Evolutionary conservation across 64 coral and sea anemone genomes (phyloP), one percentile per base, ranked within the genome.

Genomic region (Montipora efflorescens): DNA sequence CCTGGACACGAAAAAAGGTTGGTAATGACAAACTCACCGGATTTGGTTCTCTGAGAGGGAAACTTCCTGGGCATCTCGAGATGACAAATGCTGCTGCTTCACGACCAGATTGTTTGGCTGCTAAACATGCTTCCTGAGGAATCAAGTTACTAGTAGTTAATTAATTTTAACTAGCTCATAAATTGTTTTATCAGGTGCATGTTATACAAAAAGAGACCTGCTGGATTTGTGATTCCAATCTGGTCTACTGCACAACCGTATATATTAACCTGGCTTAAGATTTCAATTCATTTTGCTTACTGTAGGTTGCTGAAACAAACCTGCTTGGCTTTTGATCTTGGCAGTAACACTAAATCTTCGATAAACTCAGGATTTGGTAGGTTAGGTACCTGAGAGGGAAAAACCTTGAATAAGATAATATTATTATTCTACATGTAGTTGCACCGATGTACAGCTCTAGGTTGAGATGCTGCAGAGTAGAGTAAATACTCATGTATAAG

Each of bases 21-120:
- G 6, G 18, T n/a, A 15, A 71, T 21, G 13, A 64, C 14, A 78
- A 58, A 96, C 98, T 92, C 90, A 99, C 98, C 69, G 98, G 98
- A 77, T 96, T 90, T 82, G 98, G 92, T 76, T 94, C 90, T 78
- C 98, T 82, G 48, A 99, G 59, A 18, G 98, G 98, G 89, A 99
- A 99, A 46, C 96, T 73, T 13, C 90, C 90, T 4, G 98, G 98
- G 59, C 96, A 99, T 66, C 91, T 99, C 45, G 89, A 80, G 28
- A 99, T 71, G 16, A 99, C 91, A 92, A 94, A 99, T 64, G 94
- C 89, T 76, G 98, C 98, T 64, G 98, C 98, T 75, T 94, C 94
- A 9, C 68, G 19, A 8, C 98, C 98, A 28, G 95, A 94, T 12
- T 81, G 75, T 78, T 90, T 92, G 16, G 98, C 98, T 16, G 79